Percentiles rank a stretch among this genome's conserved stretches.
phyloP scores from a whole-genome alignment of 1,140 invertebrate genomes.

The Tetragnatha versicolor region DNA sequence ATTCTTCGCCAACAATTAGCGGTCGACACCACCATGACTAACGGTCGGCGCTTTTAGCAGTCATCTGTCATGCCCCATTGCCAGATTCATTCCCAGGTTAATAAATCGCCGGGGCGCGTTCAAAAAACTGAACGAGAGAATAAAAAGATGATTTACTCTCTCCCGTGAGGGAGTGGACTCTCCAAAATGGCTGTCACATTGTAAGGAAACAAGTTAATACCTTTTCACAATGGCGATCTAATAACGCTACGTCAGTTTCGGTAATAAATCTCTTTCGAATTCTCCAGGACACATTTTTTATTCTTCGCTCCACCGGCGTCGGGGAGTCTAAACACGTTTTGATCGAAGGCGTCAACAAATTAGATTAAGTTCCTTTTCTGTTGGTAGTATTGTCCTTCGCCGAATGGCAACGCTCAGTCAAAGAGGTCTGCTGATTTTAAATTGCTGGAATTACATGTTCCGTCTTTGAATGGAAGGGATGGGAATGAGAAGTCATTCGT shows the following conservation, averaged over 20 bases:
- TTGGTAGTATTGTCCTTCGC: slow-evolving; percentile 2
- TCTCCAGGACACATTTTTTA: slow-evolving; percentile 15
- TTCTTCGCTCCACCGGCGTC: neutral
- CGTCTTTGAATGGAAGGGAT: slow-evolving; percentile 15
- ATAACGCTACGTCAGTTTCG: slow-evolving; percentile 47
- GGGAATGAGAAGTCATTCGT: slow-evolving; percentile 36
- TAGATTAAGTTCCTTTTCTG: slow-evolving; percentile 25
- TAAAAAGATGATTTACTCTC: neutral
- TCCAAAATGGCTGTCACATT: slow-evolving; percentile 48
- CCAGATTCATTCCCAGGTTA: neutral
- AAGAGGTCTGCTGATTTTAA: neutral
- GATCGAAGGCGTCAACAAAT: slow-evolving; percentile 55
- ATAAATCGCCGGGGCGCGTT: neutral
- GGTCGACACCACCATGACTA: slow-evolving; percentile 46
- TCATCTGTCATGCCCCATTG: slow-evolving; percentile 36
- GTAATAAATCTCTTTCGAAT: slow-evolving; percentile 42
- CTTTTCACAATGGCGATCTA: slow-evolving; percentile 50
- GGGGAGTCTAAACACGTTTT: slow-evolving; percentile 53
- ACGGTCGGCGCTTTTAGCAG: slow-evolving; percentile 30
- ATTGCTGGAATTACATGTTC: slow-evolving; percentile 8
- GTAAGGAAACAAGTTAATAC: slow-evolving; percentile 53
- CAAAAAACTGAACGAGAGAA: neutral
- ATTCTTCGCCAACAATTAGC: slow-evolving; percentile 50
- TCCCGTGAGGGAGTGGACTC: neutral
- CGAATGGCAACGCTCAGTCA: slow-evolving; percentile 41